These are phyloP conservation scores for Phaonia tiefii DNA, from an alignment of 2,888 invertebrate species.

Conservation along the genomic window DNA sequence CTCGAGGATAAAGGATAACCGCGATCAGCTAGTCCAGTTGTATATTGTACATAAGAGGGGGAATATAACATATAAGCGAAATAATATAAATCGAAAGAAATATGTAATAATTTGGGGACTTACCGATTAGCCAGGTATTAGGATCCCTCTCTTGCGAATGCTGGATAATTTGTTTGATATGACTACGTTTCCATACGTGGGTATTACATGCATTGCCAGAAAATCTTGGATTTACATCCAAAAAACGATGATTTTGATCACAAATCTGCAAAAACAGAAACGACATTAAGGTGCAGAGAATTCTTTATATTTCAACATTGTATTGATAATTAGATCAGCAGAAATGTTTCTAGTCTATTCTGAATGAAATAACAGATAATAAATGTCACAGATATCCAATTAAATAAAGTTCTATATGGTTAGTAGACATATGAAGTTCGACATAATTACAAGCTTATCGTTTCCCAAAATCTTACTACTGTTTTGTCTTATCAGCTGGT, in stretches of 20 bases:
- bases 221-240: slow-evolving; percentile 59
- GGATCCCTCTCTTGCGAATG: slow-evolving; percentile 34
- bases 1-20: slow-evolving; percentile 55
- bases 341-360: no score
- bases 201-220: slow-evolving; percentile 45
- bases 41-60: not conserved
- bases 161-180: slow-evolving; percentile 47
- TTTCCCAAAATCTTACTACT: no score
- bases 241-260: slow-evolving; percentile 57
- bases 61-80: not conserved
- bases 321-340: not conserved
- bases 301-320: not conserved
- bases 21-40: slow-evolving; percentile 55
- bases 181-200: slow-evolving; percentile 61
- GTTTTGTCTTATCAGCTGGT: no score
- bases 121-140: slow-evolving; percentile 61
- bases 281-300: slow-evolving; percentile 3
- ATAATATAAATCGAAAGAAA: not conserved
- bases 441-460: no score
- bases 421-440: no score
- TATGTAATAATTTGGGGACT: slow-evolving; percentile 7
- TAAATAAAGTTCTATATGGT: no score
- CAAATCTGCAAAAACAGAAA: slow-evolving; percentile 55
- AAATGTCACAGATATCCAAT: no score
- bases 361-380: no score